Evolutionary conservation across 2,888 invertebrate genomes (phyloP).

Genomic region (Tridacna gigas): DNA sequence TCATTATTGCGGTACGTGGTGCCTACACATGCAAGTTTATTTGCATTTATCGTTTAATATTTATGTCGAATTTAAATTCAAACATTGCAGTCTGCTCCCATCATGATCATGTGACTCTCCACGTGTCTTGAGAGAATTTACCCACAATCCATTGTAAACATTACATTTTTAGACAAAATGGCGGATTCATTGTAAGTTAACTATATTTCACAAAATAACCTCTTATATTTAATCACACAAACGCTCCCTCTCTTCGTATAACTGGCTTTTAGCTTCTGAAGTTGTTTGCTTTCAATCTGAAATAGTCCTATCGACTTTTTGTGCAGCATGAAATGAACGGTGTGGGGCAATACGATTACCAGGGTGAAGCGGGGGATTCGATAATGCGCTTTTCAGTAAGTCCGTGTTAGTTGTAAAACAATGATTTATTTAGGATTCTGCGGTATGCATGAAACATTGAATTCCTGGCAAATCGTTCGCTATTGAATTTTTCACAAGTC

Average conservation of each 20-base stretch:
- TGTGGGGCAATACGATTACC: conserved; percentile 44
- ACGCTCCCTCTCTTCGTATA: conserved; percentile 43
- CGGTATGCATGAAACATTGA: background rate
- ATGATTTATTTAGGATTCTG: conserved; percentile 30
- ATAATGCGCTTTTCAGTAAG: conserved; percentile 35
- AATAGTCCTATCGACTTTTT: conserved; percentile 49
- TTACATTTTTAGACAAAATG: conserved; percentile 75
- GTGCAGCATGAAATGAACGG: conserved; percentile 45
- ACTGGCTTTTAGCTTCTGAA: conserved; percentile 55
- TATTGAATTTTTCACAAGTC: background rate
- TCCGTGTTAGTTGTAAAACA: conserved; percentile 49
- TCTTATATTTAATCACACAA: conserved; percentile 63
- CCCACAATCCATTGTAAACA: conserved; percentile 63
- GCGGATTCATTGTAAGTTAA: conserved; percentile 79
- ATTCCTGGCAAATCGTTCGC: background rate
- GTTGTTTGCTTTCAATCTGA: conserved; percentile 59
- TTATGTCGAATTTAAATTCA: background rate
- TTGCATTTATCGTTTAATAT: background rate
- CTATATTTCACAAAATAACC: conserved; percentile 59
- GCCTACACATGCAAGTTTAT: too few species aligned
- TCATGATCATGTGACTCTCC: conserved; percentile 63
- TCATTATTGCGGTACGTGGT: too few species aligned
- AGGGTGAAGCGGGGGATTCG: conserved; percentile 25
- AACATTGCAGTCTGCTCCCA: background rate
- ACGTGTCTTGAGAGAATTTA: conserved; percentile 66